Evolutionary conservation across 2,888 invertebrate genomes (phyloP), one percentile per base, ranked within the genome.

Genomic region (Acanthoscelides obtectus): DNA sequence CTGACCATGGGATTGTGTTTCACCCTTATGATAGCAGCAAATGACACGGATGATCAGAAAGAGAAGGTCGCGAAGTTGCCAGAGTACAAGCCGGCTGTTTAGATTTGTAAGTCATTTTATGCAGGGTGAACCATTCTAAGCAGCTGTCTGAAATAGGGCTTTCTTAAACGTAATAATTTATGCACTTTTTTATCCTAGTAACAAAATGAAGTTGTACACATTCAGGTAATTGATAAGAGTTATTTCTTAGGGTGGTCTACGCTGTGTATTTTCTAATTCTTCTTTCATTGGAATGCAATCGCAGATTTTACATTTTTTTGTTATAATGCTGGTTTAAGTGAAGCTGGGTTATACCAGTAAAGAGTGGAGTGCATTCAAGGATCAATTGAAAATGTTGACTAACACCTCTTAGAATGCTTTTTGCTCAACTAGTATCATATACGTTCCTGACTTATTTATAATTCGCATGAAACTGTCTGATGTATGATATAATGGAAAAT

Each of bases 1-100:
- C 90, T 97, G 65, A 86, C 94, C 0, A 94, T 96, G 91, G 97
- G 97, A 2, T 91, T 90, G 81, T 94, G 94, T 2, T 97, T 97
- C 86, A 93, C 95, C 0, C 86, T 96, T 79, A 85, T 96, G 80
- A 87, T 93, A 69, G 91, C 89, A 20, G 85, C 89, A 22, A 88
- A 90, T 77, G 89, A 90, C 68, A 88, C 90, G 0, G 90, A 91
- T 20, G 90, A 91, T 77, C 92, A 92, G 74, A 88, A 88, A 77
- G 87, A 87, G 69, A 89, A 88, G 79, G 83, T 93, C 71, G 87
- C 88, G 69, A 88, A 88, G 75, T 86, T 92, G 74, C 89, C 90
- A 65, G 86, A 86, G 74, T 90, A 81, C 74, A 82, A 82, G 76
- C 83, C 83, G 1, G 20, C 20, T 20, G 66, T 66, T 20, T 66